Percentiles rank a stretch among this genome's conserved stretches.
These are phyloP conservation scores for Drosophila carrolli DNA, from an alignment of 1,140 invertebrate species.

Conservation along the genomic window DNA sequence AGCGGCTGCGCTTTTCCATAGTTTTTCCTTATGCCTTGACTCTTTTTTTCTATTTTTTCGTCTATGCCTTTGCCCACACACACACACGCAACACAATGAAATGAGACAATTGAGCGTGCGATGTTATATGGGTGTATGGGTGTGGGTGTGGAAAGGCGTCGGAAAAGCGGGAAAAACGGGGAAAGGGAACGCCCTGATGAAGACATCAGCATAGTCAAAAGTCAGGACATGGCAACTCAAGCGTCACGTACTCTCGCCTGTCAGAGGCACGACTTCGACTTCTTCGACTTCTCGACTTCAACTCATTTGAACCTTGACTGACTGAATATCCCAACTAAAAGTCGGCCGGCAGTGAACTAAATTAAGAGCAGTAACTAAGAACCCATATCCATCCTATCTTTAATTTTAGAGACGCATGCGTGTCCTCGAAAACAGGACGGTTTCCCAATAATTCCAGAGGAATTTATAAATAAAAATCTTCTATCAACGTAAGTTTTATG, in stretches of 20 bases:
- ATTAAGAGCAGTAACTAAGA: conserved; percentile 47
- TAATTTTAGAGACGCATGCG: not conserved
- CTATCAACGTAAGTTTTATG: too few species aligned
- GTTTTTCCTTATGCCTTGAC: conserved; percentile 36
- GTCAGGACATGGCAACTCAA: conserved; percentile 48
- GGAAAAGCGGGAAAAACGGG: not conserved
- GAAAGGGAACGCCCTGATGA: conserved; percentile 17
- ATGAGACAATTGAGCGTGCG: conserved; percentile 67
- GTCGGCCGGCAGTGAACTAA: conserved; percentile 52
- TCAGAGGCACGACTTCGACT: conserved; percentile 48
- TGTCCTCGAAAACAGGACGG: too few species aligned
- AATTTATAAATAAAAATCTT: too few species aligned
- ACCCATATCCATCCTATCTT: not conserved
- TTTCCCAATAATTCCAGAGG: too few species aligned
- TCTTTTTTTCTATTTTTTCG: conserved; percentile 11
- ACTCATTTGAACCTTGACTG: conserved; percentile 60
- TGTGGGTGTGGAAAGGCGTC: conserved; percentile 3
- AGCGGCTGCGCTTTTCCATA: conserved; percentile 62
- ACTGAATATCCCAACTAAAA: conserved; percentile 40
- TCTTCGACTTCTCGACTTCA: conserved; percentile 37
- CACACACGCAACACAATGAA: conserved; percentile 48
- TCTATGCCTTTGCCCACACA: conserved; percentile 3
- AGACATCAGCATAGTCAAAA: conserved; percentile 59
- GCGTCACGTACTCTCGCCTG: conserved; percentile 54
- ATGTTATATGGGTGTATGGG: not conserved